phyloP scores from a whole-genome alignment of 2,797 vertebrate species.

The Sebastes hubbsi region DNA sequence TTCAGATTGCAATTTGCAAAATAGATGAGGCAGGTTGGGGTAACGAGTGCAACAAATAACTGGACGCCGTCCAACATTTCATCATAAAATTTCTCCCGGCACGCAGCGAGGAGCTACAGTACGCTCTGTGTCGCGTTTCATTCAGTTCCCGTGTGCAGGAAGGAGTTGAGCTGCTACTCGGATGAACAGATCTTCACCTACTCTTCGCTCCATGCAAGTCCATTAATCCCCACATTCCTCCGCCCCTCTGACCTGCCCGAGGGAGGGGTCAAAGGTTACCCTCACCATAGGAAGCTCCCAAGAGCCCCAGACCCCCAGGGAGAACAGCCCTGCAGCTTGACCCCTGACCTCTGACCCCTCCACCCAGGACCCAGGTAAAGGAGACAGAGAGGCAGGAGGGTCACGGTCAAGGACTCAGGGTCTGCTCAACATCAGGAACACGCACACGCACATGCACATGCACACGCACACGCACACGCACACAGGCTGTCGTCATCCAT shows the following conservation, averaged over 20 bases:
- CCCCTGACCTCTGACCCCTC: conserved; percentile 25
- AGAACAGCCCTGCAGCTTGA: conserved; percentile 20
- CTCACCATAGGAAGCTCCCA: neutral
- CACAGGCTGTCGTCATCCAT: conserved; percentile 58
- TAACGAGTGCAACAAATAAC: neutral
- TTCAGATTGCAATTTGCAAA: neutral
- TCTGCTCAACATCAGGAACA: conserved; percentile 18
- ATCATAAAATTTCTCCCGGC: neutral
- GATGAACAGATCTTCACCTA: neutral
- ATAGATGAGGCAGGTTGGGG: neutral
- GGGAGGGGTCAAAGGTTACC: conserved; percentile 18
- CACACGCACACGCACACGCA: neutral
- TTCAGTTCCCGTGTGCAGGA: neutral
- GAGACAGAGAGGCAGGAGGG: conserved; percentile 2
- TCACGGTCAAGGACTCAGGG: conserved; percentile 49
- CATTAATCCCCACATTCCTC: conserved; percentile 35
- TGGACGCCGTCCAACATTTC: neutral
- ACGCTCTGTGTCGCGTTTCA: neutral
- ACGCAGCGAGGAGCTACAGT: neutral
- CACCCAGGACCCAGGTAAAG: conserved; percentile 1
- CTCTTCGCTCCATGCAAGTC: neutral
- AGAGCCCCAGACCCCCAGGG: conserved; percentile 17
- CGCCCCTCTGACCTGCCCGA: neutral
- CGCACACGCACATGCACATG: conserved; percentile 2
- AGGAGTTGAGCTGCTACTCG: neutral